Percentiles rank a stretch among this genome's conserved stretches.
phyloP scores from a whole-genome alignment of 2,888 invertebrate genomes.

The Callimorpha dominula region DNA sequence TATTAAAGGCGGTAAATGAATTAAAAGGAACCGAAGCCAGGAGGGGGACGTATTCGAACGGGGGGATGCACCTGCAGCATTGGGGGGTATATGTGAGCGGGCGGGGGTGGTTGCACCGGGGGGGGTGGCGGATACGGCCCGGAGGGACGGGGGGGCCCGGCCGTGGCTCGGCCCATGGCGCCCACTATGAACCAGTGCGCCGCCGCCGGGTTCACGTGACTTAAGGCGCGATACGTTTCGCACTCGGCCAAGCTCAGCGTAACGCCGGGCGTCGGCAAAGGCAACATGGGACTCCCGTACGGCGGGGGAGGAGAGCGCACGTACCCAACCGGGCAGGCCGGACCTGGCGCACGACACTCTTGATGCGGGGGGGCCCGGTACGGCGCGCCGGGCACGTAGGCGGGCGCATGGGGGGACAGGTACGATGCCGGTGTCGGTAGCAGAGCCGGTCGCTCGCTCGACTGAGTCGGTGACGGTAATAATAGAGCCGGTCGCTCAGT shows the following conservation, averaged over 20 bases:
- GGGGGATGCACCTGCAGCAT: conserved; percentile 18
- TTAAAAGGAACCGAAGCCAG: conserved; percentile 44
- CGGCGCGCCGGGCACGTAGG: conserved; percentile 4
- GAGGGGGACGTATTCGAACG: conserved; percentile 39
- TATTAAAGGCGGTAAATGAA: background rate
- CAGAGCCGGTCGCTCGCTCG: background rate
- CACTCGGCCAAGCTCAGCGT: conserved; percentile 62
- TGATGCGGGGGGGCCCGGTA: background rate
- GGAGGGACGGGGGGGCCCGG: background rate
- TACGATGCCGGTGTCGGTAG: background rate
- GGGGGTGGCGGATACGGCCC: conserved; percentile 9
- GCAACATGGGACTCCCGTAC: conserved; percentile 33
- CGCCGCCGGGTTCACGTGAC: conserved; percentile 57
- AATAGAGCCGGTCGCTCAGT: background rate
- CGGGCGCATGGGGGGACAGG: conserved; percentile 7
- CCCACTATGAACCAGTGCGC: conserved; percentile 70
- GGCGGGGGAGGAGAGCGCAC: conserved; percentile 13
- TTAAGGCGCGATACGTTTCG: conserved; percentile 62
- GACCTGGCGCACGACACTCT: no score
- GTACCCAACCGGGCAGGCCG: background rate
- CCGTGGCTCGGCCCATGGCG: conserved; percentile 57
- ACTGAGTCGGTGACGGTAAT: background rate
- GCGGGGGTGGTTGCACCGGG: background rate
- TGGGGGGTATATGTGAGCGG: background rate
- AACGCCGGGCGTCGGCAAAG: conserved; percentile 37